phyloP scores from a whole-genome alignment of 2,113 vertebrate species.

The Rhegmatorhina hoffmannsi region DNA sequence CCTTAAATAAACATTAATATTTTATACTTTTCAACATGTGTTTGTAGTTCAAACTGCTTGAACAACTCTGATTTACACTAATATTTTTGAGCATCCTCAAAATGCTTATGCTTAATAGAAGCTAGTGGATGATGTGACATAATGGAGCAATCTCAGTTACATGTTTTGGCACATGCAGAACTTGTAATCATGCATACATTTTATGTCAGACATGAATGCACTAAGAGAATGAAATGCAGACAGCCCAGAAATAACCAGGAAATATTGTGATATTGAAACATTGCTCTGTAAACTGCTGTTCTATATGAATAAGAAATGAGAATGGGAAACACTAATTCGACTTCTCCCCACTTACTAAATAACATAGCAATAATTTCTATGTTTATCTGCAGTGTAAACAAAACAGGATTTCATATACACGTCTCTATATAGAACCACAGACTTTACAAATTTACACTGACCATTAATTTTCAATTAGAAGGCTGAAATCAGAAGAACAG shows the following conservation, averaged over 20 bases:
- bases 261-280: conserved; percentile 77
- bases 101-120: conserved; percentile 54
- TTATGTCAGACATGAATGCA: conserved; percentile 76
- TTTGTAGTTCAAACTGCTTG: conserved; percentile 23
- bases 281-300: conserved; percentile 79
- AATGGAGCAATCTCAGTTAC: conserved; percentile 71
- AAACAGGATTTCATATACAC: conserved; percentile 55
- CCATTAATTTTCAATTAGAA: conserved; percentile 22
- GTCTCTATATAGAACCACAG: background rate
- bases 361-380: conserved; percentile 51
- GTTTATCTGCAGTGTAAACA: conserved; percentile 67
- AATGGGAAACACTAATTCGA: conserved; percentile 72
- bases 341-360: conserved; percentile 68
- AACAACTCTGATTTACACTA: conserved; percentile 49
- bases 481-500: conserved; percentile 9
- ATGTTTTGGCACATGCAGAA: conserved; percentile 78
- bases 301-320: conserved; percentile 85
- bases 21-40: background rate
- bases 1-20: conserved; percentile 19
- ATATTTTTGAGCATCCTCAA: background rate
- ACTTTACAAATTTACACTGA: conserved; percentile 18
- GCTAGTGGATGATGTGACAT: conserved; percentile 63
- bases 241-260: conserved; percentile 86
- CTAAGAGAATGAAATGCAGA: conserved; percentile 76
- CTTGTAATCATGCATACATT: conserved; percentile 75